Conservation (phyloP, 2,113 vertebrate genomes). For the Coracopsis vasa region DNA sequence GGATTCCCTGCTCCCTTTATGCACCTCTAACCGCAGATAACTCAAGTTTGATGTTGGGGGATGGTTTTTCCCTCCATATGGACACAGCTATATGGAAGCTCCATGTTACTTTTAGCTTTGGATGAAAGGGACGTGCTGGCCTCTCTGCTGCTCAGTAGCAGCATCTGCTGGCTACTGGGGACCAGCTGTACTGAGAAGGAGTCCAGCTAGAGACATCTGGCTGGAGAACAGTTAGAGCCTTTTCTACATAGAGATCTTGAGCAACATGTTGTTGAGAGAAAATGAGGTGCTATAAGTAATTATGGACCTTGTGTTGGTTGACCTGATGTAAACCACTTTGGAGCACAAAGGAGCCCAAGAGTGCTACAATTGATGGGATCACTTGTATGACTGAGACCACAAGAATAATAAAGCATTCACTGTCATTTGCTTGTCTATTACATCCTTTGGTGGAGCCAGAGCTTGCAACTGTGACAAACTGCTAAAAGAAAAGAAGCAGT, state of each 20-base stretch:
- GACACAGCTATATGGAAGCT: background rate
- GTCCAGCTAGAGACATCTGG: background rate
- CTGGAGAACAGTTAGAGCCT: background rate
- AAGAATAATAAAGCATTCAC: background rate
- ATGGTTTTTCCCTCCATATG: background rate
- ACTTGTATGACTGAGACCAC: background rate
- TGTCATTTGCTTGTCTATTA: background rate
- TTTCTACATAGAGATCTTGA: background rate
- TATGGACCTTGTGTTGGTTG: background rate
- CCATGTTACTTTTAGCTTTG: background rate
- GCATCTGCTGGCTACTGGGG: constrained; percentile 40
- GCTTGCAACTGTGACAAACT: background rate
- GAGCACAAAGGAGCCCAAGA: background rate
- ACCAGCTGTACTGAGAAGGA: background rate
- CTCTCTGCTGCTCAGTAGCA: constrained; percentile 45
- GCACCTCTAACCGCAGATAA: background rate
- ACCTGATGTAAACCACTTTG: background rate
- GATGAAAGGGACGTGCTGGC: background rate
- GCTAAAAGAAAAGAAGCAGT: background rate
- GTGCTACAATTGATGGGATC: background rate
- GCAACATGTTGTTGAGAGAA: background rate
- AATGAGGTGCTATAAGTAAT: background rate
- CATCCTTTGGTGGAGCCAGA: background rate
- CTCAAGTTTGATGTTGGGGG: background rate
- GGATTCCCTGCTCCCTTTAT: background rate